phyloP scores from a whole-genome alignment of 2,888 invertebrate species.

The Drosophila nr. perissopoda region DNA sequence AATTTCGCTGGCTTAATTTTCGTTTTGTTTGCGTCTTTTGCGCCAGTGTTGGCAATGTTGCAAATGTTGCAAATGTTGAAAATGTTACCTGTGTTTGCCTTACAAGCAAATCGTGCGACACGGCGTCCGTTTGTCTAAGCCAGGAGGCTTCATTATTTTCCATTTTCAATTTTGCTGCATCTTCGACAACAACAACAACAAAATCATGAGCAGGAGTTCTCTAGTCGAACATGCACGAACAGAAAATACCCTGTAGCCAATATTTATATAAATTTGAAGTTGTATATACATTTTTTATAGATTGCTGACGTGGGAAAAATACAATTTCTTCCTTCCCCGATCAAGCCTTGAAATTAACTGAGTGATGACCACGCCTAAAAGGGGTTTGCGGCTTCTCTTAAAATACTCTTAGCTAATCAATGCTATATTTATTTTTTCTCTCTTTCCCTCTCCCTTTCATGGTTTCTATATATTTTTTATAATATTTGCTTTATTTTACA shows the following conservation, averaged over 20 bases:
- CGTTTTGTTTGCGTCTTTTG: constrained; percentile 52
- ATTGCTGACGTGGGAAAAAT: neutral
- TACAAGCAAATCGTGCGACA: constrained; percentile 83
- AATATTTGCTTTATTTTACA: neutral
- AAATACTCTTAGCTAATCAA: neutral
- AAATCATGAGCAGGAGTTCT: neutral
- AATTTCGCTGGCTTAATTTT: constrained; percentile 76
- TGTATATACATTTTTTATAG: too few species aligned
- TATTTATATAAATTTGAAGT: too few species aligned
- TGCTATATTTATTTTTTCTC: neutral
- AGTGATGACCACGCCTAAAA: neutral
- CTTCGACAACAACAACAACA: constrained; percentile 58
- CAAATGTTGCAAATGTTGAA: constrained; percentile 1
- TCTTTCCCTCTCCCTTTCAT: neutral
- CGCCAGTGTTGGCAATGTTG: constrained; percentile 9
- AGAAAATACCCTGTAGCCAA: neutral
- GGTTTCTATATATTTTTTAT: too few species aligned
- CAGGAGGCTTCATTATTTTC: constrained; percentile 69
- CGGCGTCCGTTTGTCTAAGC: constrained; percentile 84
- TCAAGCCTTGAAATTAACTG: rapidly evolving
- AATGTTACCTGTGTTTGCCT: constrained; percentile 48
- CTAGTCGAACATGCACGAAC: neutral
- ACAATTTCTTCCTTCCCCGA: neutral
- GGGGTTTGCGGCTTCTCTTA: rapidly evolving
- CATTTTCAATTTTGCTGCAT: constrained; percentile 44